phyloP scores from a whole-genome alignment of 2,113 vertebrate genomes.

The Osmerus eperlanus region DNA sequence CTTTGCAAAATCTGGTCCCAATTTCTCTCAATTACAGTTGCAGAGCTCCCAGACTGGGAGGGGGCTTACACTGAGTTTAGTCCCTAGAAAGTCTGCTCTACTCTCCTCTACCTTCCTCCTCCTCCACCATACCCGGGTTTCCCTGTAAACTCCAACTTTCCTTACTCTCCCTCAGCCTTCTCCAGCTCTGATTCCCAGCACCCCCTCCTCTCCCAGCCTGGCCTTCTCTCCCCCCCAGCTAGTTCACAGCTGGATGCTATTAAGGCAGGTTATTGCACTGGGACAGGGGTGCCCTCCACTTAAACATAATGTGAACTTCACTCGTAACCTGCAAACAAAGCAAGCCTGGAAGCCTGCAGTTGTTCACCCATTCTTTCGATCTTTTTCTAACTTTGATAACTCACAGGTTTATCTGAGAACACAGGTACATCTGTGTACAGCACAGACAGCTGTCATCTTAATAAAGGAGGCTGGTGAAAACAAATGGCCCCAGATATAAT shows the following conservation, averaged over 20 bases:
- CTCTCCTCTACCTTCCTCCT: conserved; percentile 9
- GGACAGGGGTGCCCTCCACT: conserved; percentile 50
- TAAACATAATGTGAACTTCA: conserved; percentile 12
- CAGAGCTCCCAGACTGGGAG: conserved; percentile 46
- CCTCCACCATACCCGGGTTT: conserved; percentile 6
- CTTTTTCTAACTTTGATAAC: no score
- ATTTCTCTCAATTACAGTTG: conserved; percentile 70
- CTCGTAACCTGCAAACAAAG: conserved; percentile 46
- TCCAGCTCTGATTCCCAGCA: conserved; percentile 47
- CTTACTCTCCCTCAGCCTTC: conserved; percentile 52
- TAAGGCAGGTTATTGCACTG: conserved; percentile 54
- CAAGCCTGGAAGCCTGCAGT: no score
- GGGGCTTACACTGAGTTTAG: conserved; percentile 34
- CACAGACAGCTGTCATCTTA: no score
- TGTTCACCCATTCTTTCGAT: no score
- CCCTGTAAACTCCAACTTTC: not conserved
- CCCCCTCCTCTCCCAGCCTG: conserved; percentile 21
- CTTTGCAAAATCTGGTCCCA: conserved; percentile 68
- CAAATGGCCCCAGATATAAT: no score
- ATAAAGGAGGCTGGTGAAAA: no score
- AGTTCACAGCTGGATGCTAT: conserved; percentile 69
- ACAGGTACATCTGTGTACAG: no score
- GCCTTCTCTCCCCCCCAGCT: conserved; percentile 20
- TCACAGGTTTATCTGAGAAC: no score
- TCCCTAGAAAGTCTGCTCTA: conserved; percentile 31